Conservation (phyloP, 2,797 vertebrate genomes). For the Pseudomugil tenellus region DNA sequence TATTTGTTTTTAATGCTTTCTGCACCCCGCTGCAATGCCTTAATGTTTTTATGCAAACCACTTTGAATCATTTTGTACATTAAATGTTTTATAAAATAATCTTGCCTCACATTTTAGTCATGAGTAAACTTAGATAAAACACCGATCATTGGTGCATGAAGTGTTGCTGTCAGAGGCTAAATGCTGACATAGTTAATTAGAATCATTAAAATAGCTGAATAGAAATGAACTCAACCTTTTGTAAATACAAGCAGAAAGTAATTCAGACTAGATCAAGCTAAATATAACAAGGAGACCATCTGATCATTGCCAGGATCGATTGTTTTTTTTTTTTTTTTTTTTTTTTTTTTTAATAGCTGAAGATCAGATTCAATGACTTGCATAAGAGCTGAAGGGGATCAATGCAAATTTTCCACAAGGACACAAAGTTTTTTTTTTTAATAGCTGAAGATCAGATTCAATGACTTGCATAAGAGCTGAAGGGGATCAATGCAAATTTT, state of each 20-base stretch:
- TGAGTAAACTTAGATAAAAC: too few species aligned
- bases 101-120: too few species aligned
- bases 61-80: too few species aligned
- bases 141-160: too few species aligned
- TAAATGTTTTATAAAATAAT: too few species aligned
- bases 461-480: constrained; percentile 37
- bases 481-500: constrained; percentile 34
- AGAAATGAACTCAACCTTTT: not conserved
- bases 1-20: too few species aligned
- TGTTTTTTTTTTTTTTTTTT: constrained; percentile 64
- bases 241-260: constrained; percentile 7
- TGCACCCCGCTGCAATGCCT: too few species aligned
- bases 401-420: constrained; percentile 30
- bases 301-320: constrained; percentile 51
- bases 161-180: not conserved
- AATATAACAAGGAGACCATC: constrained; percentile 6
- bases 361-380: constrained; percentile 49
- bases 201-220: not conserved
- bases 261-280: constrained; percentile 10
- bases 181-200: not conserved
- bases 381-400: constrained; percentile 35
- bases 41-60: too few species aligned
- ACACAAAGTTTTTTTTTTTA: too few species aligned
- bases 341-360: too few species aligned
- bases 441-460: constrained; percentile 48